Base-by-base conservation (phyloP, 2,888 invertebrate genomes). In the Yponomeuta cagnagella region DNA sequence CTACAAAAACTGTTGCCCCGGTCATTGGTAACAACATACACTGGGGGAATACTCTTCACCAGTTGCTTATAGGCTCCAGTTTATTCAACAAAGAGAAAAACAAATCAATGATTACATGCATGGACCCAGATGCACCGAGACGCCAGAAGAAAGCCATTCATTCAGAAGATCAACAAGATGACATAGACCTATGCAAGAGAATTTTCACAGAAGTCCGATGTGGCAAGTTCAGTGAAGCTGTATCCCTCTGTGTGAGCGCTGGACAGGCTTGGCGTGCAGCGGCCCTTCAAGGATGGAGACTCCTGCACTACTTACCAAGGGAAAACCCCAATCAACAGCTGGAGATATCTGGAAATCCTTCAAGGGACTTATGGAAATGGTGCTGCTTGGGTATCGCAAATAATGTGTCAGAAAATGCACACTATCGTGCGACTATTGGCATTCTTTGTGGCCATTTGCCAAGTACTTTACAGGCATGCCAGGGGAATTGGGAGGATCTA, bases 251-350 rank as follows among this genome's bases (percentile, higher is more conserved):
- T 79, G 94, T 95, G 66, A 95, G 95, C 79, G 96, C 96, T 78
- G 98, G 98, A 0, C 98, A 98, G 84, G 94, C 96, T 2, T 98
- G 98, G 98, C 93, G 97, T 70, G 98, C 98, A 0, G 97, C 97
- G 5, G 94, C 97, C 33, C 88, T 98, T 63, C 96, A 98, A 84
- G 98, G 98, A 3, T 98, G 98, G 98, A 93, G 95, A 71, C 92
- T 98, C 48, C 94, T 95, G 78, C 96, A 98, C 81, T 98, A 98
- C 89, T 95, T 97, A 8, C 97, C 97, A 79, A 95, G 94, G 77
- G 93, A 93, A 70, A 87, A 89, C 70, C 73, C 78, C 23, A 89
- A 87, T 74, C 76, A 82, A n/a, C 81, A 83, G 72, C 80, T 93
- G 72, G 94, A 96, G 71, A 94, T 96, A 69, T 94, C 95, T 83